Evolutionary conservation across 2,113 vertebrate species (phyloP).

Genomic region (Gadus macrocephalus): DNA sequence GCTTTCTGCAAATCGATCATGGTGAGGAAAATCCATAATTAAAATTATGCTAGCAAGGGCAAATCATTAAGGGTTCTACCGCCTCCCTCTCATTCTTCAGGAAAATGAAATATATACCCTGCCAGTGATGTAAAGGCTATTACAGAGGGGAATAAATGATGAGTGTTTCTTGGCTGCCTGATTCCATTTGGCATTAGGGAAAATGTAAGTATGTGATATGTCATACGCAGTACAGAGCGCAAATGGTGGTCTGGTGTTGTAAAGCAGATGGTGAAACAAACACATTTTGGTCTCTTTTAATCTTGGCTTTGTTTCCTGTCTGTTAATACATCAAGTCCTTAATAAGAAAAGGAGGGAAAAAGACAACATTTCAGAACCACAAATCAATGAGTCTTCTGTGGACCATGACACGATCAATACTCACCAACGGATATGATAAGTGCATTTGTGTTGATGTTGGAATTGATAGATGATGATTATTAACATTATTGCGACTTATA

Average conservation of each 20-base stretch:
- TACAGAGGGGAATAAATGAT: conserved; percentile 70
- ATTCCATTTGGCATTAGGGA: conserved; percentile 58
- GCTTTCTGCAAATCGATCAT: conserved; percentile 77
- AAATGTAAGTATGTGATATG: conserved; percentile 60
- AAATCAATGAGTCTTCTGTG: too few relatives aligned
- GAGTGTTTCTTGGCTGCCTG: conserved; percentile 61
- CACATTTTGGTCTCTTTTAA: too few relatives aligned
- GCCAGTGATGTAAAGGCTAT: conserved; percentile 72
- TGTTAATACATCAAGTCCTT: too few relatives aligned
- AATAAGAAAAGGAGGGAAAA: too few relatives aligned
- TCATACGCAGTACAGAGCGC: conserved; percentile 42
- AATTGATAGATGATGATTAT: too few relatives aligned
- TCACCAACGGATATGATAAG: too few relatives aligned
- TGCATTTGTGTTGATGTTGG: too few relatives aligned
- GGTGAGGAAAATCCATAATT: conserved; percentile 80
- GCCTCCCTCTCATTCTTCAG: conserved; percentile 57
- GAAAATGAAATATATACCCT: conserved; percentile 71
- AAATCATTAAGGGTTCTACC: conserved; percentile 76
- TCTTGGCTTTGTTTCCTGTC: too few relatives aligned
- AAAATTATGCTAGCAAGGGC: conserved; percentile 74
- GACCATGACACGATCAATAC: too few relatives aligned
- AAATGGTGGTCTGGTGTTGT: conserved; percentile 14
- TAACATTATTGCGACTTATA: too few relatives aligned
- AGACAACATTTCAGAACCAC: too few relatives aligned
- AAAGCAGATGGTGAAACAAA: too few relatives aligned